Conservation (phyloP, 2,113 vertebrate genomes). For the Carassius carassius region DNA sequence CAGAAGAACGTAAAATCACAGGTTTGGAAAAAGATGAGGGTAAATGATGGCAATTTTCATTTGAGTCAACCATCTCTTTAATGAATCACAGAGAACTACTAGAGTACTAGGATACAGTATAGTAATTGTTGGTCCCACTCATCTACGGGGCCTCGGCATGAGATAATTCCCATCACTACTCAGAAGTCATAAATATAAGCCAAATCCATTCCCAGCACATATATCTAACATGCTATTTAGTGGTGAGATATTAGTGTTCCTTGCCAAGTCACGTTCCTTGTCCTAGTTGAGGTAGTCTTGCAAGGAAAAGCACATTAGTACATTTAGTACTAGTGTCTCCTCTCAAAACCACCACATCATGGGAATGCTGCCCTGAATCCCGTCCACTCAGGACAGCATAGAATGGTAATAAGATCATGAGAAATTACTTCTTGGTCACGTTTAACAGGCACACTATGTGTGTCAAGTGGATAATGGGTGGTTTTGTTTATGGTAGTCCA, state of each 20-base stretch:
- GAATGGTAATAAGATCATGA: constrained; percentile 31
- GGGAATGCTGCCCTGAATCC: constrained; percentile 9
- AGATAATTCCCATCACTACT: constrained; percentile 21
- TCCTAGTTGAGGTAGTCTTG: constrained; percentile 24
- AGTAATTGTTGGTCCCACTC: neutral
- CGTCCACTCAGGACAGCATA: constrained; percentile 8
- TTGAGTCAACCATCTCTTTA: neutral
- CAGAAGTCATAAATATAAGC: constrained; percentile 16
- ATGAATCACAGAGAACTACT: constrained; percentile 23
- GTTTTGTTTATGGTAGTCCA: constrained; percentile 4
- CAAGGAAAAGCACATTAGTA: constrained; percentile 4
- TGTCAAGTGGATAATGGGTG: constrained; percentile 38
- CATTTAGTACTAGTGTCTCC: neutral
- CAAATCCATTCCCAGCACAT: constrained; percentile 7
- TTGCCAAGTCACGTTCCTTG: neutral
- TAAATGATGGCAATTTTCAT: neutral
- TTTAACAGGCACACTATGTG: constrained; percentile 14
- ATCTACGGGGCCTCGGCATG: constrained; percentile 1
- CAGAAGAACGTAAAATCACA: neutral
- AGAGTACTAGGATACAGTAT: constrained; percentile 29
- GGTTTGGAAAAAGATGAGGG: neutral
- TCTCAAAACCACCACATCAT: constrained; percentile 20
- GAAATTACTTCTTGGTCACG: constrained; percentile 29
- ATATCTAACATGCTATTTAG: constrained; percentile 4
- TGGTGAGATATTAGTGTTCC: neutral